Conservation (phyloP, 2,797 vertebrate species). For the Gymnoscopelus braueri region DNA sequence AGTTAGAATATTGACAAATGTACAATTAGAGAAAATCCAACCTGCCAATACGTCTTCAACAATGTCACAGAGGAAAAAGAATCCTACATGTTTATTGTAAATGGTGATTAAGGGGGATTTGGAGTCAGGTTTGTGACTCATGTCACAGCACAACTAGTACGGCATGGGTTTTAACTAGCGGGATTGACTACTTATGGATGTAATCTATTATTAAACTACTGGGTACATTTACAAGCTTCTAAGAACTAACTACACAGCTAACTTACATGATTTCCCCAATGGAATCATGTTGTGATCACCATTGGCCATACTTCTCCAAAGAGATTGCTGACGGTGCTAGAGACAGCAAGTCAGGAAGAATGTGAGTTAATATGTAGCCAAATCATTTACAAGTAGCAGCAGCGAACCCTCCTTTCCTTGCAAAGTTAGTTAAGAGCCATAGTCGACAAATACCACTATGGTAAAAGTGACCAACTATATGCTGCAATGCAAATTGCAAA, state of each 20-base stretch:
- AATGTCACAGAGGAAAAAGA: too few relatives aligned
- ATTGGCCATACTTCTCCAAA: slow-evolving; percentile 65
- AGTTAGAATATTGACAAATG: too few relatives aligned
- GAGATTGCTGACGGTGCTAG: slow-evolving; percentile 63
- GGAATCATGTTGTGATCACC: slow-evolving; percentile 70
- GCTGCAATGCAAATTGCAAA: too few relatives aligned
- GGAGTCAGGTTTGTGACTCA: too few relatives aligned
- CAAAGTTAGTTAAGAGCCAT: too few relatives aligned
- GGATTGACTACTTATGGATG: slow-evolving; percentile 20
- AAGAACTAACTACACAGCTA: slow-evolving; percentile 52
- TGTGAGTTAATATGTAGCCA: slow-evolving; percentile 65
- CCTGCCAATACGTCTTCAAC: too few relatives aligned
- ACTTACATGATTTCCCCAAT: slow-evolving; percentile 71
- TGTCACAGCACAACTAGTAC: slow-evolving; percentile 6
- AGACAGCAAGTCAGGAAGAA: slow-evolving; percentile 65
- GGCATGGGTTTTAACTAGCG: slow-evolving; percentile 16
- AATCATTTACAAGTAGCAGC: background rate
- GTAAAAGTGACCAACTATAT: too few relatives aligned
- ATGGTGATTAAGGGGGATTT: too few relatives aligned
- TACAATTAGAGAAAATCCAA: background rate
- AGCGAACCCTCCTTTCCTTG: too few relatives aligned
- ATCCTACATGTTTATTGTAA: too few relatives aligned
- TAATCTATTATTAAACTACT: slow-evolving; percentile 49
- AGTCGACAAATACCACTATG: too few relatives aligned
- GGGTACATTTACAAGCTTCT: background rate